phyloP scores from a whole-genome alignment of 2,113 vertebrate genomes.

The Gnathochromis pfefferi region DNA sequence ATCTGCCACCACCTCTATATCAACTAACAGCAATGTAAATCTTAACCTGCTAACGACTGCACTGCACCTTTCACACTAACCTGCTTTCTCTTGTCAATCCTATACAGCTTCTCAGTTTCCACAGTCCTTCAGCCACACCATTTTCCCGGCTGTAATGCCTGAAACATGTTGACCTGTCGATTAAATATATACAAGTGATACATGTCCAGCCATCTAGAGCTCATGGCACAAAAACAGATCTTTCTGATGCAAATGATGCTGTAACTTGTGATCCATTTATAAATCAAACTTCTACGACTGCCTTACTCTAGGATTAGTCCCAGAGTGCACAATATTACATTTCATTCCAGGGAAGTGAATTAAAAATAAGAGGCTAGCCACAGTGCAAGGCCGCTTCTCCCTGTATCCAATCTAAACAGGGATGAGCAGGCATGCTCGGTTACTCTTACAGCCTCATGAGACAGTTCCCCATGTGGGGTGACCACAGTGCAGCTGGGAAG shows the following conservation, averaged over 20 bases:
- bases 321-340: not conserved
- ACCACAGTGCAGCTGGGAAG: conserved; percentile 15
- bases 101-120: not conserved
- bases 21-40: not conserved
- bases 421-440: conserved; percentile 13
- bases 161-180: conserved; percentile 37
- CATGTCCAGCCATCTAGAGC: conserved; percentile 23
- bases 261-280: conserved; percentile 1
- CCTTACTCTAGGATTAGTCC: not conserved
- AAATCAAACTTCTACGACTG: not conserved
- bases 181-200: conserved; percentile 52
- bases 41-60: not conserved
- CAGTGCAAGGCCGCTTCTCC: conserved; percentile 9
- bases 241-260: conserved; percentile 1
- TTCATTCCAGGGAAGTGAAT: not conserved
- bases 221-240: conserved; percentile 2
- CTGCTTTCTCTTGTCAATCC: conserved; percentile 9
- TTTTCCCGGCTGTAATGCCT: not conserved
- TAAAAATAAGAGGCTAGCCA: conserved; percentile 13
- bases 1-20: not conserved
- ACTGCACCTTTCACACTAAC: not conserved
- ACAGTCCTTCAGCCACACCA: not conserved
- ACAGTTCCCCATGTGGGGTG: conserved; percentile 32
- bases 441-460: conserved; percentile 31
- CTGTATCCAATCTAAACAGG: conserved; percentile 18